These are phyloP conservation scores for Platichthys stellatus DNA, from an alignment of 2,113 vertebrate genomes.

Conservation along the genomic window DNA sequence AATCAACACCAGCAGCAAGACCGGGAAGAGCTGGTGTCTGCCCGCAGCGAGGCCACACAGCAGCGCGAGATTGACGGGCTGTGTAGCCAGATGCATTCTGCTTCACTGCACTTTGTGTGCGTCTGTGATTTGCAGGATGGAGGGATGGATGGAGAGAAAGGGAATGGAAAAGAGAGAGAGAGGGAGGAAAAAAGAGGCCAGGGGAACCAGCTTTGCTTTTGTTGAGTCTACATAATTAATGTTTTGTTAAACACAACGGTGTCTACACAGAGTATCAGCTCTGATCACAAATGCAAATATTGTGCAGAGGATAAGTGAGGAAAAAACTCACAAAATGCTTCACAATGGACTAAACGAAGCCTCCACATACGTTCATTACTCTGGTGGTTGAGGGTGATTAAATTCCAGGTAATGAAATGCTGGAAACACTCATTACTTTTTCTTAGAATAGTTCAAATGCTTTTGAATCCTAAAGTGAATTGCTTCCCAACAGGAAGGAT, in stretches of 20 bases:
- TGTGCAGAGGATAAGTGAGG: conserved; percentile 52
- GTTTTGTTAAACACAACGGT: conserved; percentile 71
- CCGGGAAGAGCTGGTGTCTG: conserved; percentile 40
- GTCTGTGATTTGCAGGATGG: conserved; percentile 49
- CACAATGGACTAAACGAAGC: conserved; percentile 33
- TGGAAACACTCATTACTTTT: conserved; percentile 40
- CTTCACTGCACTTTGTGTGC: conserved; percentile 52
- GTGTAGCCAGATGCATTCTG: conserved; percentile 63
- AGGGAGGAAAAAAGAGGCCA: conserved; percentile 20
- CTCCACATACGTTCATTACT: conserved; percentile 34
- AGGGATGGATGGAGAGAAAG: conserved; percentile 40
- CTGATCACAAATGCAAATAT: conserved; percentile 74
- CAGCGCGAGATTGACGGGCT: conserved; percentile 63
- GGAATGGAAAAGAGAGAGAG: conserved; percentile 8
- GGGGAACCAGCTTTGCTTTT: conserved; percentile 55
- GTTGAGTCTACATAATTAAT: conserved; percentile 73
- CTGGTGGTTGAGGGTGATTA: conserved; percentile 47
- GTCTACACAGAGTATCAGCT: conserved; percentile 63
- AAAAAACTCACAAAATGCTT: conserved; percentile 57
- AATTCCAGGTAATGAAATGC: conserved; percentile 60
- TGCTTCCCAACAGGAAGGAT: conserved; percentile 14
- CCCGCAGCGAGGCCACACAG: conserved; percentile 67
- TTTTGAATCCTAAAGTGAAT: conserved; percentile 17
- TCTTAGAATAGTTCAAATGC: conserved; percentile 22
- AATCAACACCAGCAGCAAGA: conserved; percentile 69